phyloP scores from a whole-genome alignment of 1,140 invertebrate genomes.

The Cydia strobilella region DNA sequence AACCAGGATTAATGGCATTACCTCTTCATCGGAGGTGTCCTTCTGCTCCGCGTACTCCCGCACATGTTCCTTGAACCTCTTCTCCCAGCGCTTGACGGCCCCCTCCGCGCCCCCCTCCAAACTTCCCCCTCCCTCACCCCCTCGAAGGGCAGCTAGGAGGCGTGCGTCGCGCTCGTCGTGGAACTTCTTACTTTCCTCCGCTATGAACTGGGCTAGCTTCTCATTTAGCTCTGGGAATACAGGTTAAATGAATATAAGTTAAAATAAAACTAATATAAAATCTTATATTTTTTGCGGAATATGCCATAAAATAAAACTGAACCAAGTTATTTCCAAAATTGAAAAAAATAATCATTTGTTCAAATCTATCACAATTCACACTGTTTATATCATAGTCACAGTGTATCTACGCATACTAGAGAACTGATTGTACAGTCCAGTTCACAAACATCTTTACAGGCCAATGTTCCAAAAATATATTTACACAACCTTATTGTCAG shows the following conservation, averaged over 20 bases:
- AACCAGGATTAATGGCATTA: not conserved
- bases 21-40: conserved; percentile 86
- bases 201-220: conserved; percentile 76
- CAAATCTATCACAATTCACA: too few species aligned
- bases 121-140: conserved; percentile 66
- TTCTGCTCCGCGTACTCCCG: conserved; percentile 84
- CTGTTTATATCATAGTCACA: too few species aligned
- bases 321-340: too few species aligned
- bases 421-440: too few species aligned
- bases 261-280: too few species aligned
- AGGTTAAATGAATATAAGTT: not conserved
- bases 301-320: too few species aligned
- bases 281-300: too few species aligned
- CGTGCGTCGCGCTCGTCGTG: conserved; percentile 81
- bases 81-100: conserved; percentile 76
- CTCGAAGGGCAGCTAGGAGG: conserved; percentile 74
- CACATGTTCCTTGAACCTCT: conserved; percentile 77
- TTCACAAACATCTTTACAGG: too few species aligned
- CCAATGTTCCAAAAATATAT: too few species aligned
- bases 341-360: too few species aligned
- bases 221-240: conserved; percentile 75
- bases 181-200: conserved; percentile 79
- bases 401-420: too few species aligned
- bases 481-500: too few species aligned
- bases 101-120: conserved; percentile 70